These are phyloP conservation scores for Crematogaster levior DNA, from an alignment of 2,888 invertebrate genomes.

Conservation along the genomic window DNA sequence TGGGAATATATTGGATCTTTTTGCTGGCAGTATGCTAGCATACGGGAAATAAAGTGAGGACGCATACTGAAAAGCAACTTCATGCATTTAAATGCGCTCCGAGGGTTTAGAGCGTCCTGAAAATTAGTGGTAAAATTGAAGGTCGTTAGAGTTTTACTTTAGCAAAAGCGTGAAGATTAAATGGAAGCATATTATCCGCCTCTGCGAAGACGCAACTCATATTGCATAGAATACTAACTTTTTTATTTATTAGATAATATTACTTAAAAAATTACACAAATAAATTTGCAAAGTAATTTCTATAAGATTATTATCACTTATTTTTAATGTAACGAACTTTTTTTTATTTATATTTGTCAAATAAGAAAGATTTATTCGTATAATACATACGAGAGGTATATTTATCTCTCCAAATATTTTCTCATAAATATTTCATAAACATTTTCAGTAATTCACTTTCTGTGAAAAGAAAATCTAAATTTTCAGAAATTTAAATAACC, in stretches of 20 bases:
- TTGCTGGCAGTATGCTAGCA: conserved; percentile 1
- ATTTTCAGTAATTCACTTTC: conserved; percentile 1
- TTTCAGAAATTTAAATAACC: neutral
- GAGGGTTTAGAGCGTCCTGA: conserved; percentile 38
- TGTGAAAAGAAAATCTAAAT: neutral
- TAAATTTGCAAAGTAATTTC: neutral
- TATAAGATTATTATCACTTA: neutral
- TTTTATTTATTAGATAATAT: neutral
- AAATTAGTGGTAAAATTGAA: conserved; percentile 48
- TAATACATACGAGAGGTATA: neutral
- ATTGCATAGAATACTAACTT: conserved; percentile 3
- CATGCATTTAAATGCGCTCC: conserved; percentile 48
- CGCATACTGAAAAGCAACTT: conserved; percentile 41
- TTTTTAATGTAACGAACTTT: neutral
- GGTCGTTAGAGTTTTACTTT: conserved; percentile 37
- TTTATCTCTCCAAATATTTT: too few species aligned
- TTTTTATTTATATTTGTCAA: neutral
- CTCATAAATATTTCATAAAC: conserved; percentile 5
- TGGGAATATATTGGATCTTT: conserved; percentile 33
- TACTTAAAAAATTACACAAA: neutral
- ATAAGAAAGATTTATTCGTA: neutral
- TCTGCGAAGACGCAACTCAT: neutral
- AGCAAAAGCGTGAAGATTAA: conserved; percentile 43
- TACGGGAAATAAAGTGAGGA: conserved; percentile 40
- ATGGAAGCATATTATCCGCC: conserved; percentile 13